A percentile compares a stretch with the other conserved stretches of the same genome.
Conservation (phyloP, 2,888 invertebrate species). For the Saturnia japonica region DNA sequence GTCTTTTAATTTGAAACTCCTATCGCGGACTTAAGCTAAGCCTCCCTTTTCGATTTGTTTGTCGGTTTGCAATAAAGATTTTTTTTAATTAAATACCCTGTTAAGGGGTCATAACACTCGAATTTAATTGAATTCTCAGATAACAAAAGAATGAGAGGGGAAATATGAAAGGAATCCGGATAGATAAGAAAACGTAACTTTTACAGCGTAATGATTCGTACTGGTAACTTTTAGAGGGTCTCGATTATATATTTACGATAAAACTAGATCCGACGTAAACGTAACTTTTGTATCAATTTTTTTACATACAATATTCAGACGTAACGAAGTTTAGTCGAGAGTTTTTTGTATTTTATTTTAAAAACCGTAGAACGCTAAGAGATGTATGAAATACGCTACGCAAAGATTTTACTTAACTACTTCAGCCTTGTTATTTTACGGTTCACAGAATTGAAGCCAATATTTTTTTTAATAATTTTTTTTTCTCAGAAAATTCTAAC, state of each 20-base stretch:
- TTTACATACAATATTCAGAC: slow-evolving; percentile 8
- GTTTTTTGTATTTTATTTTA: background rate
- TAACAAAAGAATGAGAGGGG: slow-evolving; percentile 26
- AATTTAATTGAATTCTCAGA: slow-evolving; percentile 38
- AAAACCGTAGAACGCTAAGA: background rate
- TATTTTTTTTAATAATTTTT: background rate
- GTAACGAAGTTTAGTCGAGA: slow-evolving; percentile 7
- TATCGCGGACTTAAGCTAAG: slow-evolving; percentile 29
- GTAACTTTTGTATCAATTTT: slow-evolving; percentile 14
- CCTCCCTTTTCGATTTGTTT: slow-evolving; percentile 37
- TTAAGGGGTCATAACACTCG: slow-evolving; percentile 39
- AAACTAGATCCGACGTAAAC: slow-evolving; percentile 18
- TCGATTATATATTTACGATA: slow-evolving; percentile 38
- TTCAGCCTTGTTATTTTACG: background rate
- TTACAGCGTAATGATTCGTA: slow-evolving; percentile 35
- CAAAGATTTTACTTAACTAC: background rate
- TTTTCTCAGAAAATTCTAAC: too few species aligned
- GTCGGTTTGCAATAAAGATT: slow-evolving; percentile 31
- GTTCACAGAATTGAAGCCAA: background rate
- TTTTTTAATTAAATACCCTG: slow-evolving; percentile 41
- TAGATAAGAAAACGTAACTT: slow-evolving; percentile 31
- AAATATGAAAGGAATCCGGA: slow-evolving; percentile 31
- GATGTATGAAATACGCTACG: background rate
- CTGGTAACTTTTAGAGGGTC: slow-evolving; percentile 24
- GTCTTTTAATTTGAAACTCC: slow-evolving; percentile 21